Evolutionary conservation across 2,888 invertebrate species (phyloP).

Genomic region (Anthophora plumipes): DNA sequence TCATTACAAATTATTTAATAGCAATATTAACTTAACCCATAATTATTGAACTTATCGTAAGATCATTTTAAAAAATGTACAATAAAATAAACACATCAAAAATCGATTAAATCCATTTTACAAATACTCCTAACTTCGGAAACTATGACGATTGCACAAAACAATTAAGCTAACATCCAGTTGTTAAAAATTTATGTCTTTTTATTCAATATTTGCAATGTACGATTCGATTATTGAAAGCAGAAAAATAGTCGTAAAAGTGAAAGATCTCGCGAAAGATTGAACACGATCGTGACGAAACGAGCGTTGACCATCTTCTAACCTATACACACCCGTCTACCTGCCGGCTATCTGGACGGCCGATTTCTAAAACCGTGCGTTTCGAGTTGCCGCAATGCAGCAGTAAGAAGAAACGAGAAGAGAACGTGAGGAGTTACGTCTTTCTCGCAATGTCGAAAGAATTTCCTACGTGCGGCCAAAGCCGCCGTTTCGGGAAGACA

Average conservation of each 20-base stretch:
- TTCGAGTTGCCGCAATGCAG: constrained; percentile 62
- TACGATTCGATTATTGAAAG: background rate
- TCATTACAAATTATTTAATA: too few species aligned
- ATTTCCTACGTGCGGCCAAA: constrained; percentile 52
- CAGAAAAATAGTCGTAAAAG: background rate
- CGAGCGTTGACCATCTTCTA: background rate
- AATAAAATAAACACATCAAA: too few species aligned
- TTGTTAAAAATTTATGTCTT: too few species aligned
- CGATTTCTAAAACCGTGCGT: constrained; percentile 53
- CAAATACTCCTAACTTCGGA: too few species aligned
- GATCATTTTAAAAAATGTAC: too few species aligned
- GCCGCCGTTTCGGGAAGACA: constrained; percentile 47
- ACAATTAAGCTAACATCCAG: too few species aligned
- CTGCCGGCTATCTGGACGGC: background rate
- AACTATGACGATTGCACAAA: too few species aligned
- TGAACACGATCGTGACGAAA: background rate
- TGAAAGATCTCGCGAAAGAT: background rate
- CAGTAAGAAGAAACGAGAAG: constrained; percentile 24
- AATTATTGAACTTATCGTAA: too few species aligned
- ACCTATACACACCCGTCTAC: background rate
- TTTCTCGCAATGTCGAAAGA: constrained; percentile 60
- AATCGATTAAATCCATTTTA: too few species aligned
- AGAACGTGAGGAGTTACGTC: constrained; percentile 1
- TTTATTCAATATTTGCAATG: too few species aligned
- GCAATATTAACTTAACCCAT: too few species aligned